Conservation (phyloP, 2,113 vertebrate species). For the Sander vitreus region DNA sequence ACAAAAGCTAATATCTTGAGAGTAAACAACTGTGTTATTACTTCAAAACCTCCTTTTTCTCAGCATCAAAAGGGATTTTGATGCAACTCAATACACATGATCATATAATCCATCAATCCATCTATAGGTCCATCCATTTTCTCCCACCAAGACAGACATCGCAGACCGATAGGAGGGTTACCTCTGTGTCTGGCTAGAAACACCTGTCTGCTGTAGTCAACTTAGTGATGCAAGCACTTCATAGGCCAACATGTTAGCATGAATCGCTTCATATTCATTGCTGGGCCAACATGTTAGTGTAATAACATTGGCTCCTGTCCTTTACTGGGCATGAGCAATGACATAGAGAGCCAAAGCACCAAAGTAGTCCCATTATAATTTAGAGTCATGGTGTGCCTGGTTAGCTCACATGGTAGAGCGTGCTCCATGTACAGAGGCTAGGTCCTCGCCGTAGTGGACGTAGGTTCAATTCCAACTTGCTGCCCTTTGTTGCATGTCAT, state of each 20-base stretch:
- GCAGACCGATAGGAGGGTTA: no score
- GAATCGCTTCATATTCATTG: background rate
- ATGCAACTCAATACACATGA: no score
- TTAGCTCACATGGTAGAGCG: no score
- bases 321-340: background rate
- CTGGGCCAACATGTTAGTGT: background rate
- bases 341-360: background rate
- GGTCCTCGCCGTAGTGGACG: no score
- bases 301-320: background rate
- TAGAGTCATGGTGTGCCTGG: background rate
- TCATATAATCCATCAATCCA: no score
- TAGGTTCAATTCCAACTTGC: no score
- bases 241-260: background rate
- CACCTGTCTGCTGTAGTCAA: background rate
- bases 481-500: no score
- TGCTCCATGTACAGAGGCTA: no score
- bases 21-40: slow-evolving; percentile 2
- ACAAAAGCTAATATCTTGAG: background rate
- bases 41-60: background rate
- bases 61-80: background rate
- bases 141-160: no score
- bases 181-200: background rate
- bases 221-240: background rate
- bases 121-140: no score
- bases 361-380: background rate